Evolutionary conservation across 2,797 vertebrate genomes (phyloP).

Genomic region (Oryzias dopingdopingensis): DNA sequence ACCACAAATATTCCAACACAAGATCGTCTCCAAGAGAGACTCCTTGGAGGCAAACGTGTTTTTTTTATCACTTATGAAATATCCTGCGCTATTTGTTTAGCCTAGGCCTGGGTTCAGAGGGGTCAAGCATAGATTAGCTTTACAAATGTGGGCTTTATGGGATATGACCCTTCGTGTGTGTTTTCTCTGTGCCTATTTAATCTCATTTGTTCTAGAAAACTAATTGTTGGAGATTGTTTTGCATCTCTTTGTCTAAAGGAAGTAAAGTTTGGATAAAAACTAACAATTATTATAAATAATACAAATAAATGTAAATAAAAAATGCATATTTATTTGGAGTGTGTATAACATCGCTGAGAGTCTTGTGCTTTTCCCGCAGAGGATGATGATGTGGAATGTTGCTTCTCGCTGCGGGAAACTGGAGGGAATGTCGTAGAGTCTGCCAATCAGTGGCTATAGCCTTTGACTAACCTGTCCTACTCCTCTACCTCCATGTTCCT

Average conservation of each 20-base stretch:
- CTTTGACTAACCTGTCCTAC: conserved; percentile 57
- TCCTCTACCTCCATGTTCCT: conserved; percentile 18
- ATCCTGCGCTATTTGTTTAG: conserved; percentile 8
- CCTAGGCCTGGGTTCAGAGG: conserved; percentile 11
- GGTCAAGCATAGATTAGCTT: conserved; percentile 15
- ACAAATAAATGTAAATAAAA: background rate
- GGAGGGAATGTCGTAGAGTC: conserved; percentile 50
- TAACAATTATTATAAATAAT: background rate
- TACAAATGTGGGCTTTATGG: conserved; percentile 12
- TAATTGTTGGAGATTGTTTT: too few species aligned
- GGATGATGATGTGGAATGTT: conserved; percentile 37
- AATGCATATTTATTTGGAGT: background rate
- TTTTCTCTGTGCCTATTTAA: background rate
- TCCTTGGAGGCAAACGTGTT: background rate
- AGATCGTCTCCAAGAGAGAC: conserved; percentile 2
- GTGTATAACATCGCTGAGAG: conserved; percentile 10
- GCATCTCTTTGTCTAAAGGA: background rate
- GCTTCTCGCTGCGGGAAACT: conserved; percentile 50
- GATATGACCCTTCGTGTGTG: conserved; percentile 7
- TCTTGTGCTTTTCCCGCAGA: conserved; percentile 32
- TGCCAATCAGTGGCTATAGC: conserved; percentile 56
- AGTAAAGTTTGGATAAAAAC: background rate
- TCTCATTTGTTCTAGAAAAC: too few species aligned
- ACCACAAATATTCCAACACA: conserved; percentile 38
- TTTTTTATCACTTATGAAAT: background rate